Percentiles rank a stretch among this genome's conserved stretches.
These are phyloP conservation scores for Phyllotreta striolata DNA, from an alignment of 2,888 invertebrate genomes.

Conservation along the genomic window DNA sequence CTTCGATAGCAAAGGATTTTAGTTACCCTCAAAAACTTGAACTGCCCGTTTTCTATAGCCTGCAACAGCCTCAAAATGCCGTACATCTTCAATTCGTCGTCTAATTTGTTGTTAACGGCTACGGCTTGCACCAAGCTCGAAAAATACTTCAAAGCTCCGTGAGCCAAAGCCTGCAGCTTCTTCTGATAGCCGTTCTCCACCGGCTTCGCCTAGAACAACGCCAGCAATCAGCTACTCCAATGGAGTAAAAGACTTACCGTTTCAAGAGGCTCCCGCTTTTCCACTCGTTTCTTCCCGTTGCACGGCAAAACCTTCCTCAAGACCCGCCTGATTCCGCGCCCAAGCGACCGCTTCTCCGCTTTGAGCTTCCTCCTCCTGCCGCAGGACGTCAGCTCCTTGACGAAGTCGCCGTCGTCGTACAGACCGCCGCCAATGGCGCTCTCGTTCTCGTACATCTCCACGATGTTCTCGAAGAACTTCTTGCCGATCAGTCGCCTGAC, in stretches of 20 bases:
- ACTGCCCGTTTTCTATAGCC: conserved; percentile 45
- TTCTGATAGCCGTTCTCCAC: conserved; percentile 31
- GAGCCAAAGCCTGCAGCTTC: conserved; percentile 41
- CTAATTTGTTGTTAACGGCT: conserved; percentile 40
- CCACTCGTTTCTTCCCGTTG: too few species aligned
- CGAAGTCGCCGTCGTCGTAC: conserved; percentile 39
- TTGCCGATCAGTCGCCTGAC: conserved; percentile 29
- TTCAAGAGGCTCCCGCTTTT: too few species aligned
- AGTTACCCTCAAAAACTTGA: conserved; percentile 41
- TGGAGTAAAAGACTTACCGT: background rate
- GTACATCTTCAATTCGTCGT: conserved; percentile 45
- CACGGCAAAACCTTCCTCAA: background rate
- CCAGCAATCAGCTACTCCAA: conserved; percentile 3
- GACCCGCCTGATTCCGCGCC: conserved; percentile 15
- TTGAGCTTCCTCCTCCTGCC: conserved; percentile 2
- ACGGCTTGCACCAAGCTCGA: conserved; percentile 43
- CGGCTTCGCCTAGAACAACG: conserved; percentile 26
- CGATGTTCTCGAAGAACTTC: conserved; percentile 41
- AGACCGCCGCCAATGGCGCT: conserved; percentile 36
- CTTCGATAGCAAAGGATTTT: too few species aligned
- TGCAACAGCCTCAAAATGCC: conserved; percentile 44
- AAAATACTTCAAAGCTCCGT: conserved; percentile 41
- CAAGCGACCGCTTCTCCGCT: conserved; percentile 21
- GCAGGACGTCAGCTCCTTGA: conserved; percentile 32
- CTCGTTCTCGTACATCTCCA: conserved; percentile 44